A percentile compares a stretch with the other conserved stretches of the same genome.
Conservation (phyloP, 2,113 vertebrate species). For the Archilochus colubris region DNA sequence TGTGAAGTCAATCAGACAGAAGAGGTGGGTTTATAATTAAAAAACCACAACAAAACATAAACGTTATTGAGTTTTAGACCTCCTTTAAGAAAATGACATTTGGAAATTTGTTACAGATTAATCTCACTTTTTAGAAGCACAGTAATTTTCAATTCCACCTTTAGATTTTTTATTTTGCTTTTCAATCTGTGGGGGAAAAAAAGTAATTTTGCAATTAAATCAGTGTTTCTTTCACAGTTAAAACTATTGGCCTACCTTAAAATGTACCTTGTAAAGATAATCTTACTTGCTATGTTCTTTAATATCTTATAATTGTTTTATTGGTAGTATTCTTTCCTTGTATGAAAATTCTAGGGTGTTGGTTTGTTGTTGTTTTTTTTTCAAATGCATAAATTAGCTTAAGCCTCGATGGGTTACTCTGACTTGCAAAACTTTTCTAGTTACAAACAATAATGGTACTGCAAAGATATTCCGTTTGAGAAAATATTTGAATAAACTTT, state of each 20-base stretch:
- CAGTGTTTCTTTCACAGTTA: not conserved
- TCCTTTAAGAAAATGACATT: not conserved
- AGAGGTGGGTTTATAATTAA: not conserved
- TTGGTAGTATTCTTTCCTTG: not conserved
- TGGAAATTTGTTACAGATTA: not conserved
- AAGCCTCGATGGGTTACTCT: constrained; percentile 57
- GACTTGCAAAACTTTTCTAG: constrained; percentile 65
- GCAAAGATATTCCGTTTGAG: constrained; percentile 71
- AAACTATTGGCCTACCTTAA: not conserved
- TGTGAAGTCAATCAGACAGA: not conserved
- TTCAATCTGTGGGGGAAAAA: not conserved
- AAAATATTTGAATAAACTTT: constrained; percentile 83
- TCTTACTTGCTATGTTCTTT: not conserved
- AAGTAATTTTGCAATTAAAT: not conserved
- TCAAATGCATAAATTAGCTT: constrained; percentile 55
- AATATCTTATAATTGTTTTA: not conserved
- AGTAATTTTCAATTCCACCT: not conserved
- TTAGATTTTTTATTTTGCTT: not conserved
- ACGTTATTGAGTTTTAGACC: not conserved
- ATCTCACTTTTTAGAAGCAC: not conserved
- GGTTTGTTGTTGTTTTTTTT: not conserved
- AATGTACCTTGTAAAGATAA: not conserved
- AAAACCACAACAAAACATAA: not conserved
- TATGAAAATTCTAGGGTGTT: not conserved
- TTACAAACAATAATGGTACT: constrained; percentile 72